Evolutionary conservation across 2,888 invertebrate species (phyloP).

Genomic region (Pandemis corylana): DNA sequence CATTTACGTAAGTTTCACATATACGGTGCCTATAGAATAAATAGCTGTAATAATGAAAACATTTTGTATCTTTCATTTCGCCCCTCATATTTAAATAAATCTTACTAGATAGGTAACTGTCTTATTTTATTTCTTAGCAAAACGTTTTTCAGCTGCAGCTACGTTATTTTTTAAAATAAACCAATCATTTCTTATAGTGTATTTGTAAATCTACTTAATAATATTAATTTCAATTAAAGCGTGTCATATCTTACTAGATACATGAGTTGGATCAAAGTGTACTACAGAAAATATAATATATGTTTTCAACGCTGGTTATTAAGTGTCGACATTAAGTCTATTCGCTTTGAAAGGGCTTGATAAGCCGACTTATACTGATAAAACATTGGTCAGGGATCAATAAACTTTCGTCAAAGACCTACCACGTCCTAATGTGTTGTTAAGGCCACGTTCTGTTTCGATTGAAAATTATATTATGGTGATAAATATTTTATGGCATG

Average conservation of each 20-base stretch:
- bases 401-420: conserved; percentile 57
- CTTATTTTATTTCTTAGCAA: no score
- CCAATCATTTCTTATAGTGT: no score
- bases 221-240: not conserved
- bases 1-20: no score
- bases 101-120: no score
- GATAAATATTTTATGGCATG: not conserved
- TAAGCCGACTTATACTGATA: conserved; percentile 57
- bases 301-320: conserved; percentile 11
- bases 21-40: no score
- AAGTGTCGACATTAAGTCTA: conserved; percentile 49
- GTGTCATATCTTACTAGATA: not conserved
- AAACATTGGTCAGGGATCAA: conserved; percentile 65
- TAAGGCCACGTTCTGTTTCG: conserved; percentile 19
- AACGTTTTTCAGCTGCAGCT: no score
- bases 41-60: no score
- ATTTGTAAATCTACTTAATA: no score
- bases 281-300: conserved; percentile 17
- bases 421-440: conserved; percentile 38
- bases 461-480: not conserved
- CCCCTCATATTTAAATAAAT: no score
- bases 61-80: no score
- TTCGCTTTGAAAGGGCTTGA: conserved; percentile 52
- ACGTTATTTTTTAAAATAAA: no score
- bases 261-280: not conserved